Base-by-base conservation (phyloP, 2,797 vertebrate species). In the Melanotaenia pygmaea region DNA sequence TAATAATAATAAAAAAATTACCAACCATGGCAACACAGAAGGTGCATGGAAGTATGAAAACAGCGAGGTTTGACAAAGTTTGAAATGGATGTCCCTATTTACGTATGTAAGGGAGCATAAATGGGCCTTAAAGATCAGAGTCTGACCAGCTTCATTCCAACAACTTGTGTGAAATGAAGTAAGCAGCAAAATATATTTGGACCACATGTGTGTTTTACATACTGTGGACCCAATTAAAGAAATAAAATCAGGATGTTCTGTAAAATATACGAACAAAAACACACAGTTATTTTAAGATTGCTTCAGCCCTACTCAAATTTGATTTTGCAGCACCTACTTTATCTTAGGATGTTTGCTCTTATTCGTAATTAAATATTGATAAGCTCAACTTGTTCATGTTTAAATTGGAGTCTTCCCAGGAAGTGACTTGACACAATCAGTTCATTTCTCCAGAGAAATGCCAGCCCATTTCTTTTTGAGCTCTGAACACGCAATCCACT, bases 351-450 rank as follows among this genome's bases (percentile, higher is more conserved):
- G 40, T 24, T 45, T 37, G 6, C 40, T 40, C n/a, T 40, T 16
- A 58, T 24, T 69, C n/a, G 28, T 58, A 56, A 51, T 43, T 64
- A 14, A 64, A 51, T 59, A 35, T n/a, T 68, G 24, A 64, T 24
- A 43, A 51, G 4, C 40, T 62, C 3, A 67, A 72, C 32, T 38
- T 37, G 20, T 47, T 16, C 1, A 14, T 20, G 51, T 56, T 64
- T 70, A 56, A 54, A 58, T 14, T 50, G 20, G 50, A 64, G 14
- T 47, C 20, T 26, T 13, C 7, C 18, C 32, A 22, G n/a, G 18
- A 58, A 28, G 3, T 28, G 5, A 8, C 34, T 50, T 38, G 24
- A 74, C 50, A 47, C 28, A 45, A 56, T 22, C 50, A 67, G 24
- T 43, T 45, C n/a, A 47, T 57, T 35, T 58, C 26, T 53, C 5